Evolutionary conservation across 2,113 vertebrate genomes (phyloP).

Genomic region (Limanda limanda): DNA sequence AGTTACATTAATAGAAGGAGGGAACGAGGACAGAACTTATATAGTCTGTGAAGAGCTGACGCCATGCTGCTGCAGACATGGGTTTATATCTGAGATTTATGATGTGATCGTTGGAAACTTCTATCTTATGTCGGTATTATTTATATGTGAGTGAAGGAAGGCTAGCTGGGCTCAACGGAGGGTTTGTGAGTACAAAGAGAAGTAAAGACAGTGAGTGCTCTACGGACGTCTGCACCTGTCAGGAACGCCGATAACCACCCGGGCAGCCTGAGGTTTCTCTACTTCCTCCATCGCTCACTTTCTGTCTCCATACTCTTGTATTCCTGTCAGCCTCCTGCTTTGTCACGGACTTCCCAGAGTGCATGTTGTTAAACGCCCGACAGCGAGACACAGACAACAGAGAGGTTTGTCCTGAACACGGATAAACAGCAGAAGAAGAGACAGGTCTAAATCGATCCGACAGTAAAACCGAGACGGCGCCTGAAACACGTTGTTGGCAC

Average conservation of each 20-base stretch:
- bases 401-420: conserved; percentile 10
- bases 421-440: conserved; percentile 9
- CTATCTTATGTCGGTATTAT: not conserved
- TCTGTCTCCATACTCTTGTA: conserved; percentile 6
- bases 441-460: conserved; percentile 18
- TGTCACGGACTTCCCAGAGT: conserved; percentile 24
- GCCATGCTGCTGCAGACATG: not conserved
- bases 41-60: no score
- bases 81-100: not conserved
- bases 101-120: not conserved
- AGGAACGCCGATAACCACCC: conserved; percentile 17
- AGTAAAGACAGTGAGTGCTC: conserved; percentile 6
- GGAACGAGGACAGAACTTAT: conserved; percentile 1
- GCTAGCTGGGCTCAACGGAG: not conserved
- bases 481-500: conserved; percentile 37
- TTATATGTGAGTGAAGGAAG: not conserved
- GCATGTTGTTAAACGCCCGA: conserved; percentile 10
- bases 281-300: not conserved
- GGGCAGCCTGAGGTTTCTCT: conserved; percentile 11
- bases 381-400: not conserved
- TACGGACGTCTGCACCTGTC: conserved; percentile 27
- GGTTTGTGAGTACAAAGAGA: conserved; percentile 14
- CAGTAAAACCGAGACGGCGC: conserved; percentile 17
- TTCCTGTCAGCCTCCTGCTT: conserved; percentile 38
- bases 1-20: not conserved